Base-by-base conservation (phyloP, 2,113 vertebrate genomes). In the Percina caprodes region DNA sequence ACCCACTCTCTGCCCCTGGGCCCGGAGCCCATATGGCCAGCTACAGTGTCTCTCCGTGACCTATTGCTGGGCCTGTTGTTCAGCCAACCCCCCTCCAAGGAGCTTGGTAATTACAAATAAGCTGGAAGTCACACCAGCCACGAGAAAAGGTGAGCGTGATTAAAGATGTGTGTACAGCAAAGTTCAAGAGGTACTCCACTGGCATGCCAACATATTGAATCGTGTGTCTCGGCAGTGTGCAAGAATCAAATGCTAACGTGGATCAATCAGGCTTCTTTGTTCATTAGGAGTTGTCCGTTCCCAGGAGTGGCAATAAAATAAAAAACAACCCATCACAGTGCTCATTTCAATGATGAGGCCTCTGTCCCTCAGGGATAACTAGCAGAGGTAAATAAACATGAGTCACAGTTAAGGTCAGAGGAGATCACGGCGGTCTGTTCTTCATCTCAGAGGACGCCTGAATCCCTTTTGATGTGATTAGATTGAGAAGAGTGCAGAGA, bases 31-130 rank as follows among this genome's bases (percentile, higher is more conserved):
- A 89, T 90, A 90, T 91, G 93, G 86, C 69, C 74, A 1, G 69
- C 71, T 86, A 72, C 88, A 79, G 79, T 62, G 79, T 77, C 71
- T 86, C 67, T 74, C 51, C 0, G 30, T 90, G 90, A 88, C 91
- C 90, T 85, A 75, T 87, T 80, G 73, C 81, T 79, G 42, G 46
- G 76, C 61, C 77, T 86, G 88, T 91, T 93, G 91, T 92, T 73
- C 70, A 80, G 86, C 84, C 80, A 84, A 79, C 74, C 26, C 3
- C 79, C 62, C 89, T 30, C 86, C 30, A 65, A 88, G 85, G 86
- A 79, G 82, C 75, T 76, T 0, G 62, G 82, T 91, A 84, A 88
- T 93, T 91, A 90, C 87, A 90, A 90, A 90, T 86, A 91, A 74
- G 80, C 86, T 83, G 89, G 86, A 88, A 89, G 89, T 87, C 86